Base-by-base conservation (phyloP, 2,797 vertebrate genomes). In the Periparus ater region DNA sequence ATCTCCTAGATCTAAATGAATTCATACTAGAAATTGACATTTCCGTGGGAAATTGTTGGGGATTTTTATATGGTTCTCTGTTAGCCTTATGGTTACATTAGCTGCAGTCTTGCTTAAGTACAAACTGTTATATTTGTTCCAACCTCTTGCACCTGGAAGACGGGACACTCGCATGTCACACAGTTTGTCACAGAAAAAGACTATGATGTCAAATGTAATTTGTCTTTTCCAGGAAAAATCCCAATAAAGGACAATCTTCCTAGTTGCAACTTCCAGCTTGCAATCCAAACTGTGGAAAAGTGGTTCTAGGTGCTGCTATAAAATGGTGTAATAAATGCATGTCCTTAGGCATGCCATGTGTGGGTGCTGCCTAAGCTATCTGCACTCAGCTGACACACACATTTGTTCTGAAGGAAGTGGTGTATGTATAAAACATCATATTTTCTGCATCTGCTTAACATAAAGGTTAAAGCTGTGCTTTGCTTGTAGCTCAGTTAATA, bases 341-440 rank as follows among this genome's bases (percentile, higher is more conserved):
- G 66, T 55, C 42, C 47, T 34, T 3, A 10, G 74, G 50, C 80
- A 86, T 0, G 0, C 2, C 6, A 13, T 4, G 23, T 42, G 25
- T 54, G n/a, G 30, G 44, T 36, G n/a, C 76, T 92, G 84, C 50
- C 70, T 71, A 27, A 17, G n/a, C 17, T 58, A 45, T 20, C 30
- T 70, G 67, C 34, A 62, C 4, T 4, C 54, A 54, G 70, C 50
- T 70, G 51, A 42, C 36, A 55, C 2, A 58, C 1, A 8, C 17
- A 23, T 26, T 66, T 27, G 42, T 40, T 79, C 36, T 36, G 71
- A 87, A 82, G 62, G 61, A 92, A 96, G 72, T 18, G 25, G 22
- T 62, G 44, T 26, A 26, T 20, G 54, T 40, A 40, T 85, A 40
- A 89, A 78, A 85, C 30, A 27, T 27, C 3, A 0, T 34, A 54